Base-by-base conservation (phyloP, 2,113 vertebrate species). In the Nothocercus nigrocapillus region DNA sequence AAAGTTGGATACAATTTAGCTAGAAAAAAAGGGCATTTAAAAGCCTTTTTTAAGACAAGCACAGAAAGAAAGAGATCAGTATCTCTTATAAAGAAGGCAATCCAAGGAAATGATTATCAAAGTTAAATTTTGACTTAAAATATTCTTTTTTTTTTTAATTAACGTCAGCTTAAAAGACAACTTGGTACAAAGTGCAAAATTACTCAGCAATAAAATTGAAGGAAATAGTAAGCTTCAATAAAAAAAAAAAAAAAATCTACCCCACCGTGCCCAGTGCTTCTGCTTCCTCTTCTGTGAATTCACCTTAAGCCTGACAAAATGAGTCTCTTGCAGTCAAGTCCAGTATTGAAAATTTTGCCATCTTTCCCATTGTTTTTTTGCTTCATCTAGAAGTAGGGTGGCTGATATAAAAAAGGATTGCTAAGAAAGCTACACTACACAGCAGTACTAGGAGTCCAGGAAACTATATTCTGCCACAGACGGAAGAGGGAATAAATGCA, bases 401-500 rank as follows among this genome's bases (percentile, higher is more conserved):
- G 32, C 9, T 58, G 27, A 63, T 7, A 53, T 1, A 36, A 40
- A 74, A 61, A 15, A 44, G 13, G 70, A 85, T 17, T 56, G 36
- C 16, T 38, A 77, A 63, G 19, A 72, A 47, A 47, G 11, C 0
- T 7, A 20, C 9, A 67, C 20, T 54, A 42, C 63, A 24, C 16
- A 67, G 1, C 0, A 47, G 13, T 5, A 9, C 4, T 28, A 32
- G 30, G n/a, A 8, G 9, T 34, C 17, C 32, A 45, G 13, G 16
- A 40, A 45, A 17, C 13, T 36, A 32, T 34, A 4, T 0, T 2
- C 28, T 9, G 49, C n/a, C 53, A 79, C 11, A 45, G 59, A 61
- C 0, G 5, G 9, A 63, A 17, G 4, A 13, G 27, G 1, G 7
- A 22, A 0, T 8, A 44, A 0, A 22, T 2, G 14, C 69, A 87